Evolutionary conservation across 2,113 vertebrate species (phyloP).

Genomic region (Smithornis capensis): DNA sequence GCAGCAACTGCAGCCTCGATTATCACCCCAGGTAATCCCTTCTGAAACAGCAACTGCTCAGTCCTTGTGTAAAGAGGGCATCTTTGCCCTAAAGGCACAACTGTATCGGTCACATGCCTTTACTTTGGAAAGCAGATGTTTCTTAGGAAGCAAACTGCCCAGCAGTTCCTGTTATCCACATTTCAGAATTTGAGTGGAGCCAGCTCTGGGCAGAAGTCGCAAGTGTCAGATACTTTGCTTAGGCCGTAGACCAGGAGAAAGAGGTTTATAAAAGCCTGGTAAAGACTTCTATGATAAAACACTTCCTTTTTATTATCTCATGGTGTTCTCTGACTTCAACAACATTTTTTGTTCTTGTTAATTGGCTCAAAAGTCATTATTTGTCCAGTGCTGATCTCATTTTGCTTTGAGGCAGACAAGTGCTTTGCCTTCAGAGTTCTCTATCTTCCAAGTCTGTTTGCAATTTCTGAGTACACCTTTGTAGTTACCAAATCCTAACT

Average conservation of each 20-base stretch:
- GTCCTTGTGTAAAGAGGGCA: background rate
- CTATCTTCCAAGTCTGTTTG: background rate
- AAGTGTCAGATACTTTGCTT: background rate
- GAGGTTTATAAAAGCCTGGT: background rate
- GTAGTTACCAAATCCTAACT: background rate
- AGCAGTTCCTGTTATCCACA: background rate
- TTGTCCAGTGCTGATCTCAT: background rate
- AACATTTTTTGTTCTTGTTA: background rate
- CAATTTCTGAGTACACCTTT: background rate
- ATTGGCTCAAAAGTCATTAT: background rate
- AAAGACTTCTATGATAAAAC: background rate
- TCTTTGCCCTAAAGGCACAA: background rate
- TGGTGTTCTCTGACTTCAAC: background rate
- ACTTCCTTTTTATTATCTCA: background rate
- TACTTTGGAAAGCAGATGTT: background rate
- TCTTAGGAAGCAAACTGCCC: background rate
- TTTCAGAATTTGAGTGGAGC: background rate
- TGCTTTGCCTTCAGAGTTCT: background rate
- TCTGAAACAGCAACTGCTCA: background rate
- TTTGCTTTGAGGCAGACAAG: slow-evolving; percentile 10
- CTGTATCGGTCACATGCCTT: background rate
- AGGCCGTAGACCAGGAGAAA: background rate
- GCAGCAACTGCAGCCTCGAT: background rate
- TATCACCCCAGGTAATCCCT: background rate
- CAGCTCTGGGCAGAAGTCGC: background rate